Percentiles rank a stretch among this genome's conserved stretches.
phyloP scores from a whole-genome alignment of 2,113 vertebrate species.

The Tetrax tetrax region DNA sequence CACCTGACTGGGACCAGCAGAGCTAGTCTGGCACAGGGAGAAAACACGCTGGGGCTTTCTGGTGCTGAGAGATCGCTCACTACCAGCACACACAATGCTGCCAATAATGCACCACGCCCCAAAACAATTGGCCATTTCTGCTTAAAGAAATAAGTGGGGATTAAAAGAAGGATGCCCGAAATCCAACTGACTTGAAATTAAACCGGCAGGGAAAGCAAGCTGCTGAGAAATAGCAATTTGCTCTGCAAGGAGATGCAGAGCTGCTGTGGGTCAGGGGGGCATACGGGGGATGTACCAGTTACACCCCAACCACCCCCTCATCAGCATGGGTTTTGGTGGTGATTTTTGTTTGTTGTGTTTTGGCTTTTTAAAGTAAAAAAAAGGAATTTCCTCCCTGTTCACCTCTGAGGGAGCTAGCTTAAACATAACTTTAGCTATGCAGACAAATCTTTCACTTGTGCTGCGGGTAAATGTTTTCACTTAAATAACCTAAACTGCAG shows the following conservation, averaged over 20 bases:
- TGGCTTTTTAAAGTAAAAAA: not conserved
- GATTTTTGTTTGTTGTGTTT: too few relatives aligned
- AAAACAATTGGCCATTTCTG: not conserved
- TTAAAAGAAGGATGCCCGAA: constrained; percentile 34
- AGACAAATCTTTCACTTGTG: not conserved
- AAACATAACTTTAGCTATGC: not conserved
- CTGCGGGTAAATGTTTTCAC: not conserved
- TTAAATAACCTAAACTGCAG: not conserved
- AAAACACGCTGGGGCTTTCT: not conserved
- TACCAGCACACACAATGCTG: not conserved
- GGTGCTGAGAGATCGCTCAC: not conserved
- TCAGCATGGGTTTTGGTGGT: not conserved
- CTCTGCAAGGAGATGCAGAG: not conserved
- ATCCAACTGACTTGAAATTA: constrained; percentile 27
- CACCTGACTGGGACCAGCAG: not conserved
- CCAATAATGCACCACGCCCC: not conserved
- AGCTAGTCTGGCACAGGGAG: not conserved
- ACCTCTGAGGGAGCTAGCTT: not conserved
- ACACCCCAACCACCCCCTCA: not conserved
- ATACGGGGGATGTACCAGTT: not conserved
- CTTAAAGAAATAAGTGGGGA: constrained; percentile 36
- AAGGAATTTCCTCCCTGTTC: not conserved
- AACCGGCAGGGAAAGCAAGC: not conserved
- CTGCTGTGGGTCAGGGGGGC: not conserved
- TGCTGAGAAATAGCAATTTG: constrained; percentile 6